phyloP scores from a whole-genome alignment of 2,113 vertebrate species.

The Nesogale talazaci region DNA sequence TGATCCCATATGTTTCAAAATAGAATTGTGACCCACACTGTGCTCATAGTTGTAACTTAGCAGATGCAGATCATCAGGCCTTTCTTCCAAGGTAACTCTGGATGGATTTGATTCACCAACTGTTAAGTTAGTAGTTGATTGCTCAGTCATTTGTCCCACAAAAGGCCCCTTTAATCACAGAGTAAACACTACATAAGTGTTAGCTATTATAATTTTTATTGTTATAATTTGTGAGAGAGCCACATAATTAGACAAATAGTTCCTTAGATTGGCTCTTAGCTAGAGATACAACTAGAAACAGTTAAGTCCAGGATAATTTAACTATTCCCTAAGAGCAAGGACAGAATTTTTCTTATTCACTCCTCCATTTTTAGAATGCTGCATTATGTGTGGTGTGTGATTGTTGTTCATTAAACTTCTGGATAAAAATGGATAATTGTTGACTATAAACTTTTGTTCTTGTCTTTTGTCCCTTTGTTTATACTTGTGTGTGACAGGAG shows the following conservation, averaged over 20 bases:
- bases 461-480: conserved; percentile 20
- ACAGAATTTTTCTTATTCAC: background rate
- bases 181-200: background rate
- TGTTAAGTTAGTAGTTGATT: background rate
- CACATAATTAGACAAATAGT: conserved; percentile 11
- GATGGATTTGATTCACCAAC: background rate
- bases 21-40: background rate
- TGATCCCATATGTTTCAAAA: background rate
- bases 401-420: background rate
- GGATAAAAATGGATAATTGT: background rate
- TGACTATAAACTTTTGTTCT: conserved; percentile 22
- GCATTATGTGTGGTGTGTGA: background rate
- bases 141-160: background rate
- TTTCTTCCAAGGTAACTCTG: background rate
- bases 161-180: background rate
- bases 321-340: background rate
- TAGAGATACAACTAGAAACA: conserved; percentile 25
- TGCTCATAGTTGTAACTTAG: background rate
- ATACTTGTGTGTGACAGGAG: conserved; percentile 13
- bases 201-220: background rate
- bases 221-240: background rate
- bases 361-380: conserved; percentile 19
- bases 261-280: background rate
- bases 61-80: background rate
- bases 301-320: background rate